phyloP scores from a whole-genome alignment of 1,140 invertebrate genomes.

The Tachypleus tridentatus region DNA sequence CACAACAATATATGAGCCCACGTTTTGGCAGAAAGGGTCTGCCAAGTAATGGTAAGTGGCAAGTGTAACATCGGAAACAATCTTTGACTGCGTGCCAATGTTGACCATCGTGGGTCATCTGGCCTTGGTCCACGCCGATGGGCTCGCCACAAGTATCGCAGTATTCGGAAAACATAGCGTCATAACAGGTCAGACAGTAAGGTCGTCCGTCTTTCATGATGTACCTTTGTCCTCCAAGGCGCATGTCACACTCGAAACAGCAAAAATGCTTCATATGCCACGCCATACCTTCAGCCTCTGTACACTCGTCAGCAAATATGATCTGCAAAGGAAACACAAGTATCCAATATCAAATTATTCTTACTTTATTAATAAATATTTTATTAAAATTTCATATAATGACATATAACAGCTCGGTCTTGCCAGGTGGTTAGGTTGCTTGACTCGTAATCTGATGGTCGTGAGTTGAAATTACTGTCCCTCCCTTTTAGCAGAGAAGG shows the following conservation, averaged over 20 bases:
- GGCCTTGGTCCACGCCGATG: constrained; percentile 88
- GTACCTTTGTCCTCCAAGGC: constrained; percentile 90
- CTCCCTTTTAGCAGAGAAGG: too few species aligned
- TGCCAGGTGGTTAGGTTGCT: too few species aligned
- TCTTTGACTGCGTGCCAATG: constrained; percentile 93
- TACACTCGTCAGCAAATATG: constrained; percentile 94
- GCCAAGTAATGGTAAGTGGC: constrained; percentile 79
- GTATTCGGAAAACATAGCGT: constrained; percentile 87
- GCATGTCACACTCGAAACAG: constrained; percentile 83
- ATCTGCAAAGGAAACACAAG: constrained; percentile 46
- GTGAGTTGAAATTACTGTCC: too few species aligned
- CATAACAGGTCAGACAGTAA: constrained; percentile 88
- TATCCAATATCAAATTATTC: too few species aligned
- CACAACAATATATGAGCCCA: constrained; percentile 91
- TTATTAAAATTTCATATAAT: too few species aligned
- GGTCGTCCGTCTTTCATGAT: constrained; percentile 89
- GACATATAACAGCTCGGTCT: too few species aligned
- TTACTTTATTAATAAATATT: too few species aligned
- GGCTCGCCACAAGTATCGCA: constrained; percentile 92
- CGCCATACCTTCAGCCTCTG: constrained; percentile 89
- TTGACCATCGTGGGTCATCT: constrained; percentile 93
- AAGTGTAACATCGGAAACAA: constrained; percentile 91
- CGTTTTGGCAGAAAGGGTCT: constrained; percentile 81
- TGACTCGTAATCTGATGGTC: too few species aligned
- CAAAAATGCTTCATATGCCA: constrained; percentile 99